Base-by-base conservation (phyloP, 2,113 vertebrate species). In the Lophura nycthemera region DNA sequence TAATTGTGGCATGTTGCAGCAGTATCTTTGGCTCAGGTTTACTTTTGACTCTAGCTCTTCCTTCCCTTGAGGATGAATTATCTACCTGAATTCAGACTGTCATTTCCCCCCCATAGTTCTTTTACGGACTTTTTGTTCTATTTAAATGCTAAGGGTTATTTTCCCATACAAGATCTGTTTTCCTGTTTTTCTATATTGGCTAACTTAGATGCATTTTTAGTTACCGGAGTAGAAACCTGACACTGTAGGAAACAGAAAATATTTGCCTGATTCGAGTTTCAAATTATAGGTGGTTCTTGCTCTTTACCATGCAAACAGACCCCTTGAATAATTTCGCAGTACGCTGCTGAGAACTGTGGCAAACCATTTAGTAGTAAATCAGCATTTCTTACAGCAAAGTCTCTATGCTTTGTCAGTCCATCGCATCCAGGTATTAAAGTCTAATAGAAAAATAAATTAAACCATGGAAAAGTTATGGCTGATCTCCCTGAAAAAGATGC, bases 161-260 rank as follows among this genome's bases (percentile, higher is more conserved):
- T 95, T 86, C 54, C 40, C 34, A 89, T 50, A 79, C 78, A 95
- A 96, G 65, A 93, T 84, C 87, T 92, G 89, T 95, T 83, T 90
- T 73, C 63, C 42, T 65, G 78, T 79, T 94, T 95, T 94, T 96
- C 59, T 69, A 56, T 66, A 74, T 82, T 63, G 60, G 45, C 47
- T 89, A 83, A 60, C 48, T 93, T 96, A 94, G 94, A 97, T 80
- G 92, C 75, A 63, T 90, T 83, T 75, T 95, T 83, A 73, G 61
- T 93, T 90, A 93, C 91, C 94, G 87, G 92, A 92, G 69, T 78
- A 93, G 19, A 43, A 93, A 34, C 54, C 52, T 88, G 82, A 89
- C 79, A 70, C 77, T 42, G 14, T 48, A 65, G 82, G 77, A 96
- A 95, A 78, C 59, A 91, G 86, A 93, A 91, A 89, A 90, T 67